Conservation (phyloP, 1,140 invertebrate genomes). For the Gryllus bimaculatus region DNA sequence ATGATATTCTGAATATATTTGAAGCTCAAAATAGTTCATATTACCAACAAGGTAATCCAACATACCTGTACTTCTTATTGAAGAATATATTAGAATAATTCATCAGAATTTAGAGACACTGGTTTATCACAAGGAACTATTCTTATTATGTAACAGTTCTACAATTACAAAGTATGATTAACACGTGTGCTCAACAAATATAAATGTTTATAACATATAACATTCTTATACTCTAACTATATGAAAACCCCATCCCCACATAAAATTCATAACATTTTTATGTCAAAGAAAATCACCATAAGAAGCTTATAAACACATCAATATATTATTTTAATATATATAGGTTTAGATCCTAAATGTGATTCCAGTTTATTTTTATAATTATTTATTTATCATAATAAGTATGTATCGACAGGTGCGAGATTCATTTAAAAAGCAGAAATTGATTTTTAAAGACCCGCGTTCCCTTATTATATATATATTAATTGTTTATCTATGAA, state of each 20-base stretch:
- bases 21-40: too few species aligned
- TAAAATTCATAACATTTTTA: neutral
- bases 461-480: slow-evolving; percentile 1
- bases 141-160: neutral
- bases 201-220: neutral
- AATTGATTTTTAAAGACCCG: slow-evolving; percentile 1
- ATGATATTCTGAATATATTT: too few species aligned
- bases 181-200: neutral
- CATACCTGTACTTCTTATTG: too few species aligned
- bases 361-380: slow-evolving; percentile 1
- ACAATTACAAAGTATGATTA: neutral
- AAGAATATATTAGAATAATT: too few species aligned
- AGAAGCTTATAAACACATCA: slow-evolving; percentile 5
- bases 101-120: neutral
- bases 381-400: neutral
- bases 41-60: too few species aligned
- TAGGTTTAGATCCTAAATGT: slow-evolving; percentile 5
- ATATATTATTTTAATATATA: slow-evolving; percentile 3
- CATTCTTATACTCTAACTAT: neutral
- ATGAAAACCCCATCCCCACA: neutral
- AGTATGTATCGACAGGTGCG: neutral
- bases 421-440: slow-evolving; percentile 5
- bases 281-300: neutral
- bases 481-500: neutral
- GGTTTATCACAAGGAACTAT: neutral